Evolutionary conservation across 2,113 vertebrate species (phyloP).

Genomic region (Erinaceus europaeus): DNA sequence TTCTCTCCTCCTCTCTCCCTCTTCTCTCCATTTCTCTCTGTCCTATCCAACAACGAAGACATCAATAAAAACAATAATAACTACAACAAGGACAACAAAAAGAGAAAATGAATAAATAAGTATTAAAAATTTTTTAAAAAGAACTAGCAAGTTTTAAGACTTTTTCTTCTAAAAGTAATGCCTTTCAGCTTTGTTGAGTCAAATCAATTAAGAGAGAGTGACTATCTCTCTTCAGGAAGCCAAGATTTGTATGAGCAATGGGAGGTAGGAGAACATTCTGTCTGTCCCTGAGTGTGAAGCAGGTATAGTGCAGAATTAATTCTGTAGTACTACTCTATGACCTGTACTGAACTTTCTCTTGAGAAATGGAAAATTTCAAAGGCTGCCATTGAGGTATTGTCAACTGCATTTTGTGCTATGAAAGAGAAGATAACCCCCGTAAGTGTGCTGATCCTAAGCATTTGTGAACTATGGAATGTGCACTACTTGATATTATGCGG

Average conservation of each 20-base stretch:
- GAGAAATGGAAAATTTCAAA: background rate
- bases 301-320: background rate
- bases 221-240: background rate
- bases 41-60: no score
- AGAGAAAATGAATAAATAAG: background rate
- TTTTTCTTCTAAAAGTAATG: conserved; percentile 12
- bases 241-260: background rate
- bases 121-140: background rate
- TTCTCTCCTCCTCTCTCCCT: no score
- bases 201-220: background rate
- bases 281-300: background rate
- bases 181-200: background rate
- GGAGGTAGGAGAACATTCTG: background rate
- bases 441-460: background rate
- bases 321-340: background rate
- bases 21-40: no score
- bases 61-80: no score
- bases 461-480: background rate
- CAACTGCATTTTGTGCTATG: background rate
- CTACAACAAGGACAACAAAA: background rate
- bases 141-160: background rate
- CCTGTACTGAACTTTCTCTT: background rate
- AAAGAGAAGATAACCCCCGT: conserved; percentile 31
- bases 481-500: background rate
- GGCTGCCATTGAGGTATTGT: background rate